A percentile compares a stretch with the other conserved stretches of the same genome.
Conservation (phyloP, 2,888 invertebrate species). For the Tridacna gigas region DNA sequence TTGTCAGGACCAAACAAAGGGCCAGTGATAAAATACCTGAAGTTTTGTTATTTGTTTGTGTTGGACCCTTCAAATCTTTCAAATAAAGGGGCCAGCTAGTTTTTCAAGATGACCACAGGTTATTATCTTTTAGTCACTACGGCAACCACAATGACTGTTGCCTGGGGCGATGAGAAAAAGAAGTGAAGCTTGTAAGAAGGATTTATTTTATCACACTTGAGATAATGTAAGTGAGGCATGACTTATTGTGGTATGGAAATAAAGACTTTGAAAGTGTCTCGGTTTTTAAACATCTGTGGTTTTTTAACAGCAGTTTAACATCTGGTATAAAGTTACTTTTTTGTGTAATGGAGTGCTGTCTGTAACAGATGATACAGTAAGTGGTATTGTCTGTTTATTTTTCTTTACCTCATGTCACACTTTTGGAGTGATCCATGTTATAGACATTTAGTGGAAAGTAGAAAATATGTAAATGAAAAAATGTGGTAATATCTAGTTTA, state of each 20-base stretch:
- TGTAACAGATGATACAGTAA: neutral
- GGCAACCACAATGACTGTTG: constrained; percentile 29
- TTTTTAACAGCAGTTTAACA: constrained; percentile 16
- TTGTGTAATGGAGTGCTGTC: constrained; percentile 1
- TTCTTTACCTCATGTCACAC: too few species aligned
- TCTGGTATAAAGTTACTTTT: constrained; percentile 22
- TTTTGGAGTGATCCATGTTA: too few species aligned
- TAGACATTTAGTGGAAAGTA: too few species aligned
- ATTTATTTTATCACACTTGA: constrained; percentile 21
- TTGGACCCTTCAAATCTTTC: constrained; percentile 37
- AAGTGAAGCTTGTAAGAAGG: constrained; percentile 22
- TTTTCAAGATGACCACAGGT: constrained; percentile 23
- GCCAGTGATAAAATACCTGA: constrained; percentile 15
- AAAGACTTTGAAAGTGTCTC: constrained; percentile 17
- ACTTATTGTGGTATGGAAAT: constrained; percentile 13
- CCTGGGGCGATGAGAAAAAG: constrained; percentile 23
- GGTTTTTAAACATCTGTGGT: constrained; percentile 24
- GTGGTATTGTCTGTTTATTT: neutral
- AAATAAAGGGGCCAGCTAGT: constrained; percentile 7
- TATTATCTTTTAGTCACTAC: constrained; percentile 29
- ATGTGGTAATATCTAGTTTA: too few species aligned
- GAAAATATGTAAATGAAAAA: too few species aligned
- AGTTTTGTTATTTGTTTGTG: constrained; percentile 50
- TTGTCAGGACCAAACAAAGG: constrained; percentile 5
- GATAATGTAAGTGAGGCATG: constrained; percentile 16